A percentile compares a stretch with the other conserved stretches of the same genome.
These are phyloP conservation scores for Caenorhabditis imperialis DNA, from an alignment of 2,888 invertebrate genomes.

Conservation along the genomic window DNA sequence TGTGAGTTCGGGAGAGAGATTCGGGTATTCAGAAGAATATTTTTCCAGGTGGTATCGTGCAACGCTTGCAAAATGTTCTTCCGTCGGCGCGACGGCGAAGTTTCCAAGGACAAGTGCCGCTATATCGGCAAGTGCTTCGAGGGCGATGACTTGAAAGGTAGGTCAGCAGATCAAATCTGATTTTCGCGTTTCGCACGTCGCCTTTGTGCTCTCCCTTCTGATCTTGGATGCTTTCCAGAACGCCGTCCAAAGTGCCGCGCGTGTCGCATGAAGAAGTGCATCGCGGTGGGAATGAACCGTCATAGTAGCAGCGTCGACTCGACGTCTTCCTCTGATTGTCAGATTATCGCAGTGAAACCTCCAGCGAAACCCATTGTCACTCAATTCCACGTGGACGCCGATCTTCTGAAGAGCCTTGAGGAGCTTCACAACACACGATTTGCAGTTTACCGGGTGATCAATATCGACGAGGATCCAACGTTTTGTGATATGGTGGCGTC, in stretches of 20 bases:
- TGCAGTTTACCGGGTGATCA: constrained; percentile 10
- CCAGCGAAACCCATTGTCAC: constrained; percentile 7
- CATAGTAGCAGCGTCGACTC: constrained; percentile 7
- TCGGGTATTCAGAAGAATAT: no score
- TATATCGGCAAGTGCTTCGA: constrained; percentile 7
- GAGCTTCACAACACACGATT: not conserved
- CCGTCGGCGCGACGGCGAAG: constrained; percentile 7
- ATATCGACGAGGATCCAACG: constrained; percentile 28
- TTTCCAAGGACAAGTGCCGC: constrained; percentile 15
- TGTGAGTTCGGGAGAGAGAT: no score
- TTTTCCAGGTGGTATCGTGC: constrained; percentile 25
- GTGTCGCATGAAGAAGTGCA: constrained; percentile 31
- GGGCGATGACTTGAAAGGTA: constrained; percentile 9
- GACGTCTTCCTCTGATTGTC: not conserved
- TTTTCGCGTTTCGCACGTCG: not conserved
- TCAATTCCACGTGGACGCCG: constrained; percentile 9
- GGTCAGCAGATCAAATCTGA: not conserved
- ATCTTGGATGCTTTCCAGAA: constrained; percentile 8
- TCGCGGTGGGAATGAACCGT: constrained; percentile 27
- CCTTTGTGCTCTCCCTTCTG: constrained; percentile 4
- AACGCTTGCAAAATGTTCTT: constrained; percentile 52
- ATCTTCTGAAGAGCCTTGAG: not conserved
- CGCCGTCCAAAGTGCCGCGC: constrained; percentile 27
- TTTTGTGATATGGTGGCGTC: constrained; percentile 19
- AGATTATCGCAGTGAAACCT: no score